Percentiles rank a stretch among this genome's conserved stretches.
Conservation (phyloP, 2,797 vertebrate genomes). For the Spatula versicolor region DNA sequence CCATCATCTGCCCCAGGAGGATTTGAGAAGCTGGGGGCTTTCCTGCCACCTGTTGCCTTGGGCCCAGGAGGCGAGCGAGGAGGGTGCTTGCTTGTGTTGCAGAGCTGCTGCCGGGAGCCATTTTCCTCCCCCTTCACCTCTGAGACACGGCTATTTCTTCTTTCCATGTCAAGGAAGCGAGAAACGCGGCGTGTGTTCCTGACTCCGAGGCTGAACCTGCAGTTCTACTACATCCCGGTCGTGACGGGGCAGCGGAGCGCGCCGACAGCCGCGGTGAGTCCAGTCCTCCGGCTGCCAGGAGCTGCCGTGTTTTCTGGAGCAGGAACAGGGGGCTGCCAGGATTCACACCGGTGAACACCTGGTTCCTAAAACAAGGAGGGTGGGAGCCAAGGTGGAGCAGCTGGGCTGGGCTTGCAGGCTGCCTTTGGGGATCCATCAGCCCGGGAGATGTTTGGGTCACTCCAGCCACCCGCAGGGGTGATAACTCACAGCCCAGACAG, state of each 20-base stretch:
- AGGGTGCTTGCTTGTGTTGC: not conserved
- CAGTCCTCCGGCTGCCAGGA: not conserved
- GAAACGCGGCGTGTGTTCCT: constrained; percentile 88
- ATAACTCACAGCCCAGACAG: not conserved
- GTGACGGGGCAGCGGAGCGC: not conserved
- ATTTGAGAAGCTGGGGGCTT: rapidly evolving
- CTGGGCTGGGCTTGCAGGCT: not conserved
- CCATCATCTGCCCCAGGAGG: not conserved
- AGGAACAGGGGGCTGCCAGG: not conserved
- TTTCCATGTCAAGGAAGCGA: constrained; percentile 83
- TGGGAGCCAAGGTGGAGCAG: not conserved
- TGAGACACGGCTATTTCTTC: not conserved
- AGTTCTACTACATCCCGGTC: constrained; percentile 93
- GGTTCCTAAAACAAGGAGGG: not conserved
- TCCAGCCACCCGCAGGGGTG: not conserved
- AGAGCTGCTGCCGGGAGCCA: not conserved
- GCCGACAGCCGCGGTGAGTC: constrained; percentile 70
- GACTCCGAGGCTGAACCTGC: constrained; percentile 87
- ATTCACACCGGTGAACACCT: rapidly evolving
- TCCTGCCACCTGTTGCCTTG: not conserved
- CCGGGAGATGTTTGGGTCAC: not conserved
- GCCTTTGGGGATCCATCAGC: not conserved
- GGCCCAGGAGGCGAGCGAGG: rapidly evolving
- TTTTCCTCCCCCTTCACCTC: not conserved
- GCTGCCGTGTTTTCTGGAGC: rapidly evolving